phyloP scores from a whole-genome alignment of 2,113 vertebrate genomes.

The Paracanthobrama guichenoti region DNA sequence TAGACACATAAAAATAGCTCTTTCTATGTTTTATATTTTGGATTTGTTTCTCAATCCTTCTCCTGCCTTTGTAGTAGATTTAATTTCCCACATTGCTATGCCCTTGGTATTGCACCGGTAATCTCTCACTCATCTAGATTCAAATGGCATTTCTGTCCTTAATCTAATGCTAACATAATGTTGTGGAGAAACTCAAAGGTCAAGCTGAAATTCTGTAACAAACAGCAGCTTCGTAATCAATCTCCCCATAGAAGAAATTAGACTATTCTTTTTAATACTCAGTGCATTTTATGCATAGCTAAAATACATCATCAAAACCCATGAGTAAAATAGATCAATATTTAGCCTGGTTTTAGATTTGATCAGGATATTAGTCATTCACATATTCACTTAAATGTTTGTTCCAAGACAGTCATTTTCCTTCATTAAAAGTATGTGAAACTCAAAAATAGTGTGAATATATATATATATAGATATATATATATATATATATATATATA shows the following conservation, averaged over 20 bases:
- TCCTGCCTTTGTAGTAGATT: not conserved
- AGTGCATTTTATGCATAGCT: not conserved
- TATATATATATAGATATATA: too few species aligned
- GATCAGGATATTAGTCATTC: too few species aligned
- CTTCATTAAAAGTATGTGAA: not conserved
- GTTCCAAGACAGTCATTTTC: not conserved
- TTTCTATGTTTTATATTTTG: not conserved
- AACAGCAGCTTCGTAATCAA: constrained; percentile 7
- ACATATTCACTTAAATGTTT: not conserved
- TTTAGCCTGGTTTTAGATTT: not conserved
- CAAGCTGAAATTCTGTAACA: not conserved
- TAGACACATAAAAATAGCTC: not conserved
- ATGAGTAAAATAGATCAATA: not conserved
- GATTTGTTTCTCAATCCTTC: not conserved
- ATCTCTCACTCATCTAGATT: constrained; percentile 5
- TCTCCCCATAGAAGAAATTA: constrained; percentile 7
- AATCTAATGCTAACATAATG: constrained; percentile 9
- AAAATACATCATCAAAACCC: not conserved
- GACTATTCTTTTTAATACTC: not conserved
- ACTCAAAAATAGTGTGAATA: too few species aligned
- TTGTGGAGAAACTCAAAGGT: constrained; percentile 4
- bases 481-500: too few species aligned
- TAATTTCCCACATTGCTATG: not conserved
- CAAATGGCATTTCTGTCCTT: constrained; percentile 22
- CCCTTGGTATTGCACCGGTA: not conserved